phyloP scores from a whole-genome alignment of 2,888 invertebrate species.

The Drosophila heteroneura region DNA sequence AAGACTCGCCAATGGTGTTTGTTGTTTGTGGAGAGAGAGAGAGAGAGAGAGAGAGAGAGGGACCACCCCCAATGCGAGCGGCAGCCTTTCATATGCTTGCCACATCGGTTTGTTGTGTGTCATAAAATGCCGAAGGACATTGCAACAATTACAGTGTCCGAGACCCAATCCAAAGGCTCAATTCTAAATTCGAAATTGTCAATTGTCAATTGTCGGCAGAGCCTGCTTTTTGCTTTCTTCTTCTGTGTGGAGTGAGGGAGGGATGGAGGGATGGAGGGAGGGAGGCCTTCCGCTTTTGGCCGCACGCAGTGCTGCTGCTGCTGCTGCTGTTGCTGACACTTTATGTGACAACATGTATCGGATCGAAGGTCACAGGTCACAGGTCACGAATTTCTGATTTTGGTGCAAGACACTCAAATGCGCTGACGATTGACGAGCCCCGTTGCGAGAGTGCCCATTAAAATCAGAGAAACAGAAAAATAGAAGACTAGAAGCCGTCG shows the following conservation, averaged over 20 bases:
- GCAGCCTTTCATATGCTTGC: conserved; percentile 44
- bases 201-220: conserved; percentile 12
- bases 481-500: conserved; percentile 24
- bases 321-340: conserved; percentile 60
- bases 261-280: background rate
- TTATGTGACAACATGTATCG: conserved; percentile 77
- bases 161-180: conserved; percentile 25
- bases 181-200: conserved; percentile 29
- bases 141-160: conserved; percentile 67
- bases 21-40: background rate
- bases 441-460: conserved; percentile 50
- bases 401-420: conserved; percentile 49
- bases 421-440: conserved; percentile 67
- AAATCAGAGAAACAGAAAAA: conserved; percentile 13
- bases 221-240: background rate
- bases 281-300: conserved; percentile 36
- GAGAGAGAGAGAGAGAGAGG: background rate
- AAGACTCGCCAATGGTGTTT: conserved; percentile 15
- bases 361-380: conserved; percentile 66
- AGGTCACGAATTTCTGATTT: conserved; percentile 32
- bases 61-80: conserved; percentile 55
- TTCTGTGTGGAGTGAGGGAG: background rate
- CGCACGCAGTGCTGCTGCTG: conserved; percentile 61
- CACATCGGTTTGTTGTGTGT: conserved; percentile 44
- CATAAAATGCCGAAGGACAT: conserved; percentile 74